Base-by-base conservation (phyloP, 2,113 vertebrate species). In the Pseudopodoces humilis region DNA sequence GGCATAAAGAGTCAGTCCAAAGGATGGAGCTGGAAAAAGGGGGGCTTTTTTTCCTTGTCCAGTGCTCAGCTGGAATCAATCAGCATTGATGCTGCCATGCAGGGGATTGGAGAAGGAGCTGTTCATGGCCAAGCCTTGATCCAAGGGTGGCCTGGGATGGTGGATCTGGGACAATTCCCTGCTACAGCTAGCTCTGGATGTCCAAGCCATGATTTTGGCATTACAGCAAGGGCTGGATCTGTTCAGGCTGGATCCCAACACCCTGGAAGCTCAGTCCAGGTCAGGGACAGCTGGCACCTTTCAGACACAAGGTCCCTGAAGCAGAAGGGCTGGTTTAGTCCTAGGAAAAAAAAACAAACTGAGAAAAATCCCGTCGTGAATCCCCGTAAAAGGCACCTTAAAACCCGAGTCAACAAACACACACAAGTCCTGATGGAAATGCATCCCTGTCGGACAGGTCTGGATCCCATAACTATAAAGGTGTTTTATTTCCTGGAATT, bases 401-500 rank as follows among this genome's bases (percentile, higher is more conserved):
- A 96, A 96, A 44, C 8, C 63, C 0, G 2, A 88, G 52, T 83
- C 90, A 65, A 92, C 80, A 49, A 88, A 50, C 55, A 64, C 88
- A 72, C 52, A 7, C 7, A 2, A 52, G 44, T 47, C 91, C 49
- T 83, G 69, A 28, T 94, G 93, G 79, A 96, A 97, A 88, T 47
- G 82, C 55, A 82, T 86, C 95, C 95, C 15, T 4, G 92, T 75
- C 55, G 56, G 96, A 95, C 86, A 84, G 65, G 97, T 97, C 98
- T 98, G 97, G 97, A 96, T 96, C 79, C 92, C 91, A 95, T 96
- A 96, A 96, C 97, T 92, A 95, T 92, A 95, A 96, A 97, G 97
- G 97, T 98, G 97, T 98, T 98, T 97, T 98, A 98, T 98, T 98
- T 98, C 98, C 98, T 98, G 98, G 93, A 97, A 95, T 97, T 77